A percentile compares a stretch with the other conserved stretches of the same genome.
These are phyloP conservation scores for Oncorhynchus kisutch DNA, from an alignment of 2,113 vertebrate species.

Conservation along the genomic window DNA sequence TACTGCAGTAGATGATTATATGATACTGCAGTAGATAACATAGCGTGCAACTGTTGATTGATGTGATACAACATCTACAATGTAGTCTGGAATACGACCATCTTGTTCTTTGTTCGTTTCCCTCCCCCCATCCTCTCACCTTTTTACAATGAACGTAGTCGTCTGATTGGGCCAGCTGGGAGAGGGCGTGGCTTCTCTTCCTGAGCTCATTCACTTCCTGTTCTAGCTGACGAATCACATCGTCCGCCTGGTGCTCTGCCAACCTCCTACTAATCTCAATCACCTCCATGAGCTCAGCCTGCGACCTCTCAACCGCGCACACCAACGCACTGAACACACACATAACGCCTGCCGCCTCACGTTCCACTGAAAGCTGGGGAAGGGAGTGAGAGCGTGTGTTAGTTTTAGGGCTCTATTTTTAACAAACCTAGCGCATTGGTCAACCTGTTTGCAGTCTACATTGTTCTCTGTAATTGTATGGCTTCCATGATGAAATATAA, in stretches of 20 bases:
- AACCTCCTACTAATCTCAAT: slow-evolving; percentile 56
- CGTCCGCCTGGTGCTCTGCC: slow-evolving; percentile 54
- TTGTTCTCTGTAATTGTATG: no score
- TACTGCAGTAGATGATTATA: no score
- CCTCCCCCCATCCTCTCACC: slow-evolving; percentile 37
- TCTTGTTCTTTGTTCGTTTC: no score
- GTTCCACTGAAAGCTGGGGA: slow-evolving; percentile 50
- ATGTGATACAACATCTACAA: no score
- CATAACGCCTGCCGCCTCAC: slow-evolving; percentile 50
- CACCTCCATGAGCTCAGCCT: slow-evolving; percentile 61
- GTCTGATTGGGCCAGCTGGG: slow-evolving; percentile 49
- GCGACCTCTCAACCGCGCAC: slow-evolving; percentile 57
- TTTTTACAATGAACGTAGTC: slow-evolving; percentile 58
- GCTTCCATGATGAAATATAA: no score
- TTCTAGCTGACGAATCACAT: slow-evolving; percentile 63
- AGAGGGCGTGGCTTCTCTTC: slow-evolving; percentile 42
- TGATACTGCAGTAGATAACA: no score
- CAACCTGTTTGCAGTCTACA: no score
- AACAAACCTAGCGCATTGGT: no score
- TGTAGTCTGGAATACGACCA: no score
- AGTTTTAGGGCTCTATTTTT: no score
- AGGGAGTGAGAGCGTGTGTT: no score
- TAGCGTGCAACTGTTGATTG: no score
- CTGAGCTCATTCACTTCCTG: slow-evolving; percentile 61
- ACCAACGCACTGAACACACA: slow-evolving; percentile 49